A percentile compares a stretch with the other conserved stretches of the same genome.
Evolutionary conservation across 2,113 vertebrate genomes (phyloP).

Genomic region (Phainopepla nitens): DNA sequence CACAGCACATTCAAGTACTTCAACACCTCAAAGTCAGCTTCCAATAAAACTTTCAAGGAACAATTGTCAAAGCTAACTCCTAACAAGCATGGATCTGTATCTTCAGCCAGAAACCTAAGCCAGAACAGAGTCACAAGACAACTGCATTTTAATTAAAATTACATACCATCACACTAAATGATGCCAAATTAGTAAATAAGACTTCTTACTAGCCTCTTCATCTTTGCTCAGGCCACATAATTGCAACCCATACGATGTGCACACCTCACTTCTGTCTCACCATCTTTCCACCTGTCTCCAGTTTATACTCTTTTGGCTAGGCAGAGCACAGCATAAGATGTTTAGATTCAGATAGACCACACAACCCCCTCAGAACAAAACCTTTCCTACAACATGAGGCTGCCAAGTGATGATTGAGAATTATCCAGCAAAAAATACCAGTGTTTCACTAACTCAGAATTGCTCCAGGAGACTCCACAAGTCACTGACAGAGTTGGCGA

Average conservation of each 20-base stretch:
- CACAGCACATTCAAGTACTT: constrained; percentile 25
- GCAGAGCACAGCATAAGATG: not conserved
- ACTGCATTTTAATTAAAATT: not conserved
- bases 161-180: not conserved
- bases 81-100: not conserved
- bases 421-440: not conserved
- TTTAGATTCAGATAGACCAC: not conserved
- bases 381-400: not conserved
- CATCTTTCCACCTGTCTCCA: not conserved
- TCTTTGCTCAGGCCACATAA: not conserved
- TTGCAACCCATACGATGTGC: fast-evolving
- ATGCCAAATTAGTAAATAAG: not conserved
- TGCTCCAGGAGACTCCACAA: not conserved
- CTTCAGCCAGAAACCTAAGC: not conserved
- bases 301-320: not conserved
- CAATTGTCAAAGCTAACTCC: not conserved
- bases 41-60: constrained; percentile 18
- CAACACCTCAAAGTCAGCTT: constrained; percentile 44
- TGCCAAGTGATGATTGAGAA: not conserved
- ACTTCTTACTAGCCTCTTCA: not conserved
- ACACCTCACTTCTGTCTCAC: not conserved
- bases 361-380: not conserved
- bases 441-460: not conserved
- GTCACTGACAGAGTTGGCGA: not conserved
- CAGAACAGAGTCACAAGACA: not conserved